A percentile compares a stretch with the other conserved stretches of the same genome.
Conservation (phyloP, 92 coral and sea anemone genomes). For the Epizoanthus ramosus region DNA sequence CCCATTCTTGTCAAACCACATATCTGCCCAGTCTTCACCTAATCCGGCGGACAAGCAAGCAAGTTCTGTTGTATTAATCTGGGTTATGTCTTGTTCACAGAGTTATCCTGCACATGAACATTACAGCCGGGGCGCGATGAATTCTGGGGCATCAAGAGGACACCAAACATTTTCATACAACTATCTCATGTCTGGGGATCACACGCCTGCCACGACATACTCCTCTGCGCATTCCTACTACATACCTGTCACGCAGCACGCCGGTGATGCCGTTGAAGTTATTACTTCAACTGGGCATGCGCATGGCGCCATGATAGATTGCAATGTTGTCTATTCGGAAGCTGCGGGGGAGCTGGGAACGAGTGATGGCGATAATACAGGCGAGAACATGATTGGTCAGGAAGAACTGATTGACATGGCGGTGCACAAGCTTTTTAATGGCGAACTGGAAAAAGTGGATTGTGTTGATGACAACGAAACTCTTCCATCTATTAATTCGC, state of each 20-base stretch:
- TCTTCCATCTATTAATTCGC: slow-evolving; percentile 93
- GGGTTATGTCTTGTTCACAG: background rate
- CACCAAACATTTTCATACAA: slow-evolving; percentile 32
- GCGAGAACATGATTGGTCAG: slow-evolving; percentile 70
- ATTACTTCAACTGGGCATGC: slow-evolving; percentile 47
- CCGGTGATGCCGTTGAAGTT: slow-evolving; percentile 66
- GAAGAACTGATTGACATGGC: slow-evolving; percentile 92
- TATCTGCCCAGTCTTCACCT: background rate
- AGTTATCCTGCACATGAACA: slow-evolving; percentile 2
- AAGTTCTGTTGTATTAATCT: background rate
- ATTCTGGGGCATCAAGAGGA: slow-evolving; percentile 3
- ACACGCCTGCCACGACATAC: slow-evolving; percentile 47
- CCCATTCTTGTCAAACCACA: background rate
- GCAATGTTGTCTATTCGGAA: slow-evolving; percentile 70
- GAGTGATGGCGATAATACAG: slow-evolving; percentile 65
- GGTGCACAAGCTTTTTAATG: slow-evolving; percentile 88
- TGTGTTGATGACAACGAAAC: slow-evolving; percentile 80
- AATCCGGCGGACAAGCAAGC: no score
- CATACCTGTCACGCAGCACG: slow-evolving; percentile 61
- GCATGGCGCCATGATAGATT: slow-evolving; percentile 72
- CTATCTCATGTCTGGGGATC: slow-evolving; percentile 28
- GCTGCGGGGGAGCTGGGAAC: slow-evolving; percentile 63
- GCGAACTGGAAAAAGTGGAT: slow-evolving; percentile 91
- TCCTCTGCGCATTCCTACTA: slow-evolving; percentile 69
- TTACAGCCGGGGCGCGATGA: slow-evolving; percentile 24